Percentiles rank a stretch among this genome's conserved stretches.
These are phyloP conservation scores for Cyanocitta stelleri DNA, from an alignment of 2,113 vertebrate species.

Conservation along the genomic window DNA sequence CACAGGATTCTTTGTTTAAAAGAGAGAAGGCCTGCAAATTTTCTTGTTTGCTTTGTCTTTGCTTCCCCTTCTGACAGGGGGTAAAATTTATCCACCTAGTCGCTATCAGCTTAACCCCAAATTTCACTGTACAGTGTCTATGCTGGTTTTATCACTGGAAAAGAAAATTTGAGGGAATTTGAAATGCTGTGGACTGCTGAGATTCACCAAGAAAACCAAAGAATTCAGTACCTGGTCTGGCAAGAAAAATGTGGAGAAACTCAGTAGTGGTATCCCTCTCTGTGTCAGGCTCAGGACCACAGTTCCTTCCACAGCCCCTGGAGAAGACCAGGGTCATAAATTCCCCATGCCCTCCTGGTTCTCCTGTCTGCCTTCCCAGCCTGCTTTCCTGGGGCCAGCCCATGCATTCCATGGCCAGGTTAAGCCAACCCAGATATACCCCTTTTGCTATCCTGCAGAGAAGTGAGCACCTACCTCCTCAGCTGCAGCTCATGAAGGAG, in stretches of 20 bases:
- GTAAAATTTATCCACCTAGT: neutral
- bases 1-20: conserved; percentile 58
- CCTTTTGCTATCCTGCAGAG: neutral
- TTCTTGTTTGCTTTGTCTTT: conserved; percentile 42
- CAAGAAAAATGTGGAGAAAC: neutral
- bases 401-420: neutral
- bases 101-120: neutral
- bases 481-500: neutral
- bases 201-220: neutral
- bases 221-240: neutral
- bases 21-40: conserved; percentile 37
- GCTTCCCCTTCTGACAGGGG: conserved; percentile 26
- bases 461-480: neutral
- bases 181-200: neutral
- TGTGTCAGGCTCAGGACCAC: neutral
- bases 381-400: neutral
- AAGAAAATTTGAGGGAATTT: neutral
- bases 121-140: neutral
- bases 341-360: neutral
- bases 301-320: neutral
- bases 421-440: neutral
- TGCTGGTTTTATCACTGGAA: neutral
- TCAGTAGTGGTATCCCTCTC: neutral
- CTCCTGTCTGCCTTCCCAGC: neutral
- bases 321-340: neutral